Base-by-base conservation (phyloP, 2,888 invertebrate species). In the Venusia cambrica region DNA sequence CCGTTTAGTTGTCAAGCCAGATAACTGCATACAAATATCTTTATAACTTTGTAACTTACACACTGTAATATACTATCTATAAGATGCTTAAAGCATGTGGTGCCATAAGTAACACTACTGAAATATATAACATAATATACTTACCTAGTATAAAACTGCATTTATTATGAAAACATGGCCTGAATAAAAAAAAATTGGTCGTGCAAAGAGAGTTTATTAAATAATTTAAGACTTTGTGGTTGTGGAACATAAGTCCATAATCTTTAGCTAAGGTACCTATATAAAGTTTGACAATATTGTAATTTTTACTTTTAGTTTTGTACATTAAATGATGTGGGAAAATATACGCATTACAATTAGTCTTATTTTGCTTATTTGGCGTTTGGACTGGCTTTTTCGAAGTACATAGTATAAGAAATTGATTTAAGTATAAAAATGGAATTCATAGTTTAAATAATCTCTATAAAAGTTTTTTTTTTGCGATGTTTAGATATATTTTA, bases 321-420 rank as follows among this genome's bases (percentile, higher is more conserved):
- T 83, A 79, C 62, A 67, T 80, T 75, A 78, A 80, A 69, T 65
- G 79, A 71, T 80, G 83, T 84, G 85, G 85, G 85, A 85, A 87
- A 85, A 75, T 73, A 87, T 87, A 80, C 87, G 87, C 87, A 76
- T 85, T 87, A 85, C 77, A 69, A 70, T 73, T 84, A 84, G 79
- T 77, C 67, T 75, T 78, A 77, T 69, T 67, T 70, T 72, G 79
- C 78, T 76, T 77, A 55, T 57, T 48, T 63, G 63, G 76, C 81
- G 80, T 79, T 71, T 73, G 65, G 78, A 80, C 79, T 80, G 77
- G 83, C 84, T 79, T 78, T 71, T 72, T 74, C 60, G 52, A 69
- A 62, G 65, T 80, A 35, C 27, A n/a, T 28, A 79, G 72, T 61
- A 29, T 73, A 71, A 72, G 70, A 69, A 62, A 61, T n/a, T n/a